These are phyloP conservation scores for Branchellion lobata DNA, from an alignment of 2,888 invertebrate species.

Conservation along the genomic window DNA sequence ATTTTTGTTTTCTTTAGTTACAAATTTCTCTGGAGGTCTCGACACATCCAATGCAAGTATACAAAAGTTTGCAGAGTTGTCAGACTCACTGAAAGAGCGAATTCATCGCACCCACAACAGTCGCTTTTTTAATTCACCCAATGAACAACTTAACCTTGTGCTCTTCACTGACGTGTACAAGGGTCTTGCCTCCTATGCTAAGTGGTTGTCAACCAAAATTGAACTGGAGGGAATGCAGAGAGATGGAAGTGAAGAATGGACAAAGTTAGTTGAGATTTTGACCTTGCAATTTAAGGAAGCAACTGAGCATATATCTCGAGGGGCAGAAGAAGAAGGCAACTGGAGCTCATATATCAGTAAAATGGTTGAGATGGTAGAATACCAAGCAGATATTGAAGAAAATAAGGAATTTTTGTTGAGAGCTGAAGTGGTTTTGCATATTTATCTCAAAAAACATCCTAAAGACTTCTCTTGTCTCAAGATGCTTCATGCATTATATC, in stretches of 20 bases:
- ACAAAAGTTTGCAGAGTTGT: not conserved
- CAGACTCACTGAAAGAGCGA: not conserved
- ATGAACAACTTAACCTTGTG: not conserved
- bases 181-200: not conserved
- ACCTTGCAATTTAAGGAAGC: not conserved
- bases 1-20: constrained; percentile 9
- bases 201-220: constrained; percentile 8
- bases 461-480: not conserved
- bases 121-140: not conserved
- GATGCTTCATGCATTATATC: constrained; percentile 26
- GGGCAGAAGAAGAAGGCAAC: not conserved
- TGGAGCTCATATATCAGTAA: constrained; percentile 9
- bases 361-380: constrained; percentile 27
- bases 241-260: not conserved
- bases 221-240: not conserved
- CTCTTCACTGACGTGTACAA: not conserved
- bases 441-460: constrained; percentile 1
- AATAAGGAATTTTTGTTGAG: not conserved
- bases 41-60: not conserved
- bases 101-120: not conserved
- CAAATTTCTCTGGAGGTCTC: constrained; percentile 7
- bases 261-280: not conserved
- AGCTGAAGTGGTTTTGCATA: constrained; percentile 17
- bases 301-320: not conserved
- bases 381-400: not conserved